phyloP scores from a whole-genome alignment of 2,888 invertebrate species.

The Corbicula japonica region DNA sequence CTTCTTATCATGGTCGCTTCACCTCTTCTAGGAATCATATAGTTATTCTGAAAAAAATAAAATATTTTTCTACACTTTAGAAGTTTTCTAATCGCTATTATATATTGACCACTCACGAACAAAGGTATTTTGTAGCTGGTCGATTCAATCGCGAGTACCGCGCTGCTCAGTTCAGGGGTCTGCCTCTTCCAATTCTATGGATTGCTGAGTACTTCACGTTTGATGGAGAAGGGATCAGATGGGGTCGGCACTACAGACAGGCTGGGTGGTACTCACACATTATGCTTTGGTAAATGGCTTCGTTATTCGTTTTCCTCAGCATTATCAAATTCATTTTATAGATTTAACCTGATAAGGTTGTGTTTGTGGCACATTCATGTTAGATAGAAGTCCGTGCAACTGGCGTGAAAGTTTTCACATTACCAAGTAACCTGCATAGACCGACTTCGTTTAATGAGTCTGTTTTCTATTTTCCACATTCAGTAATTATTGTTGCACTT shows the following conservation, averaged over 20 bases:
- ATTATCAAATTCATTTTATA: neutral
- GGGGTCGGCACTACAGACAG: conserved; percentile 88
- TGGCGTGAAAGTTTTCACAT: neutral
- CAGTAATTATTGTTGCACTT: neutral
- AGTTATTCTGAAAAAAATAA: no score
- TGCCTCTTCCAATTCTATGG: conserved; percentile 89
- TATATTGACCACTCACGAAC: no score
- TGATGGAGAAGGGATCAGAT: conserved; percentile 89
- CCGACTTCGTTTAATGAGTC: neutral
- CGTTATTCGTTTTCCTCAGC: no score
- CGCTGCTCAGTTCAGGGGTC: conserved; percentile 88
- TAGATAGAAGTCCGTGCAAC: neutral
- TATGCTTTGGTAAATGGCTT: conserved; percentile 88
- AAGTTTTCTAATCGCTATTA: no score
- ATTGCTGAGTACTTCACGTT: conserved; percentile 89
- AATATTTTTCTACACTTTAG: no score
- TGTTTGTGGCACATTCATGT: neutral
- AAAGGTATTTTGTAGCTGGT: no score
- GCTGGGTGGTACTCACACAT: conserved; percentile 90
- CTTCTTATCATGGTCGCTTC: no score
- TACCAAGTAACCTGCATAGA: no score
- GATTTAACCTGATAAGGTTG: neutral
- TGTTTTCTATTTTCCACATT: neutral
- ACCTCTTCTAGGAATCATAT: no score
- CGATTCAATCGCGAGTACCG: conserved; percentile 88